Evolutionary conservation across 2,797 vertebrate species (phyloP).

Genomic region (Hyperoplus immaculatus): DNA sequence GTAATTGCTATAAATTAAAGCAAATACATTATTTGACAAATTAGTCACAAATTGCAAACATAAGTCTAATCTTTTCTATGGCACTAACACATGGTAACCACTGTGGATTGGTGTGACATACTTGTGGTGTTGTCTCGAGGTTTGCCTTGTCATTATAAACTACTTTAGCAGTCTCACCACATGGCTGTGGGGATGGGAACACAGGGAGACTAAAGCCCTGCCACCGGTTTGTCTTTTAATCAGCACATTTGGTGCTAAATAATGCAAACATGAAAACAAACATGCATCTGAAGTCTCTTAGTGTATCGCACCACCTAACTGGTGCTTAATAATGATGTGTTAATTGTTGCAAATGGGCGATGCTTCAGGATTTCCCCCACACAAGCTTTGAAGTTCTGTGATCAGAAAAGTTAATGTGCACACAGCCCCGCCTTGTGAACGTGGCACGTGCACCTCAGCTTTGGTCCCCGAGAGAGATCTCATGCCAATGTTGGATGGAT

Average conservation of each 20-base stretch:
- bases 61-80: too few species aligned
- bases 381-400: slow-evolving; percentile 30
- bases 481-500: neutral
- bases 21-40: too few species aligned
- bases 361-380: slow-evolving; percentile 12
- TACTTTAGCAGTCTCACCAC: slow-evolving; percentile 27
- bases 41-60: too few species aligned
- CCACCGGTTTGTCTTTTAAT: slow-evolving; percentile 42
- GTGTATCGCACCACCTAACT: slow-evolving; percentile 8
- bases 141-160: slow-evolving; percentile 46
- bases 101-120: slow-evolving; percentile 2
- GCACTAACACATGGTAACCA: neutral
- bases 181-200: slow-evolving; percentile 3
- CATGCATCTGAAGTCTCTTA: slow-evolving; percentile 27
- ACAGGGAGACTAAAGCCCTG: slow-evolving; percentile 13
- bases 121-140: slow-evolving; percentile 10
- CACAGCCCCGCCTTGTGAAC: neutral
- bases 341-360: slow-evolving; percentile 54
- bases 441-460: slow-evolving; percentile 1
- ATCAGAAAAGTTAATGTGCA: slow-evolving; percentile 1
- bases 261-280: slow-evolving; percentile 63
- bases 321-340: slow-evolving; percentile 49
- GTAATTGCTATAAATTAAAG: too few species aligned
- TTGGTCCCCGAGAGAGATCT: neutral
- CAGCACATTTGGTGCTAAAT: slow-evolving; percentile 45